Base-by-base conservation (phyloP, 2,113 vertebrate species). In the Caracal caracal region DNA sequence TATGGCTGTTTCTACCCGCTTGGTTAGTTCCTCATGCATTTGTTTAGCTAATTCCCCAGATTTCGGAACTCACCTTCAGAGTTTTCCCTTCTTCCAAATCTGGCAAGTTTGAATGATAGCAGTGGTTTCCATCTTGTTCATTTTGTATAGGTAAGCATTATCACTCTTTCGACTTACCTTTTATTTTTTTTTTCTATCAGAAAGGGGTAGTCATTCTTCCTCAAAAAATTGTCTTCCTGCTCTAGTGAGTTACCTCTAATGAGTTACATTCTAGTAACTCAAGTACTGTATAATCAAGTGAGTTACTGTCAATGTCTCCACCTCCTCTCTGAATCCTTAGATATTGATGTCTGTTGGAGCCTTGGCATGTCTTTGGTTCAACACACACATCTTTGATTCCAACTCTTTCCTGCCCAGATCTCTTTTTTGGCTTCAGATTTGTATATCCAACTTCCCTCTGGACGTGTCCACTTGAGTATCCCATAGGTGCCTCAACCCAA, bases 141-240 rank as follows among this genome's bases (percentile, higher is more conserved):
- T 20, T 17, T 0, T 4, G 16, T 6, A 1, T 2, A 7, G 10
- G 7, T 3, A 43, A 63, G 43, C 5, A 0, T 43, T 26, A 24
- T 6, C 4, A 43, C 63, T 66, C 68, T 63, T 88, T 51, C 15
- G 9, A 43, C 15, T 33, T 24, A 24, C 9, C 24, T 59, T 66
- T 59, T 56, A n/a, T 68, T 63, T 90, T 43, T 43, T 43, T 43
- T 43, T 43, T 10, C 49, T n/a, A 30, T 24, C 19, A 10, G 33
- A 82, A 65, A 17, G 19, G 12, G 24, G 6, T 26, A 28, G 28
- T 35, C 13, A 19, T 78, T 49, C 37, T 68, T 59, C 37, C 47
- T 84, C 35, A 47, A 47, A 49, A 47, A 30, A 33, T 43, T n/a
- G 49, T 20, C 49, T 26, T 26, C 2, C 1, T 1, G 4, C 3